Evolutionary conservation across 2,797 vertebrate genomes (phyloP).

Genomic region (Anabas testudineus): DNA sequence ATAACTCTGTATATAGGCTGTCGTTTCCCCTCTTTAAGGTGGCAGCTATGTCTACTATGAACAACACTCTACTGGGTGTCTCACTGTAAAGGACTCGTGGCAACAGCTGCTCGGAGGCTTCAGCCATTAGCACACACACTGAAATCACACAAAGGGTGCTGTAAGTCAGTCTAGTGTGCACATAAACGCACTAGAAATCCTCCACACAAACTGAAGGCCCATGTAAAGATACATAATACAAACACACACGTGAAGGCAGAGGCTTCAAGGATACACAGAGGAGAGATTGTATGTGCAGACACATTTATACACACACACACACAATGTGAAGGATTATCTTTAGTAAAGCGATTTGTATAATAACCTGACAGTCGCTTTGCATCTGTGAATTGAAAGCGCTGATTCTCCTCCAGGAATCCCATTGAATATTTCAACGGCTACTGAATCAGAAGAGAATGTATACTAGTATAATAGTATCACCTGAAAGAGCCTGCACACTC

Average conservation of each 20-base stretch:
- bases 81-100: slow-evolving; percentile 44
- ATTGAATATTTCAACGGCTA: slow-evolving; percentile 49
- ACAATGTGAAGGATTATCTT: not conserved
- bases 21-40: slow-evolving; percentile 42
- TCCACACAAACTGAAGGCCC: slow-evolving; percentile 2
- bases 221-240: not conserved
- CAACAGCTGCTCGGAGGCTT: slow-evolving; percentile 69
- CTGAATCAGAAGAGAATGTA: slow-evolving; percentile 30
- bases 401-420: slow-evolving; percentile 26
- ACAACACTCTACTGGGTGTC: slow-evolving; percentile 58
- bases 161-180: not conserved
- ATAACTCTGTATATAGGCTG: slow-evolving; percentile 25
- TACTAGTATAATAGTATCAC: not conserved
- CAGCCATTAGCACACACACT: slow-evolving; percentile 17
- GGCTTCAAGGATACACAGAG: slow-evolving; percentile 8
- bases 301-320: not conserved
- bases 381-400: slow-evolving; percentile 30
- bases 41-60: slow-evolving; percentile 49
- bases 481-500: not conserved
- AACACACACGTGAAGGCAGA: not conserved
- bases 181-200: slow-evolving; percentile 1
- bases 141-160: slow-evolving; percentile 1
- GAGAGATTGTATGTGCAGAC: not conserved
- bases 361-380: slow-evolving; percentile 40
- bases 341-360: slow-evolving; percentile 17